Base-by-base conservation (phyloP, 1,140 invertebrate species). In the Telenomus remus region DNA sequence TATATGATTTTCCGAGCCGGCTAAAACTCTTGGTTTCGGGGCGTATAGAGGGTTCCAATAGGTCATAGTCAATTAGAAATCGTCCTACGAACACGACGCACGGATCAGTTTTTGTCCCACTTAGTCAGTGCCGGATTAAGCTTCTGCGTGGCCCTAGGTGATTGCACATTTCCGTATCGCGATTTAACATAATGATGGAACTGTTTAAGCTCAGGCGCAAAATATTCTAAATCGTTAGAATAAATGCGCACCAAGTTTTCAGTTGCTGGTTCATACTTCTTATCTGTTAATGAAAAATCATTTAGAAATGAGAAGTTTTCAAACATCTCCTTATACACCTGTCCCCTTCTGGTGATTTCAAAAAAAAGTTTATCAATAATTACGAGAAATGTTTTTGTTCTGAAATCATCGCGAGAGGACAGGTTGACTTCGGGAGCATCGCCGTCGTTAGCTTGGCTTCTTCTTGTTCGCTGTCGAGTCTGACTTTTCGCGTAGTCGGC, bases 381-480 rank as follows among this genome's bases (percentile, higher is more conserved):
- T 44, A 12, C 3, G 12, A 56, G 39, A 13, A 56, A 46, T 33
- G 42, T 19, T 46, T 46, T 46, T 9, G 46, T 46, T 46, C 54
- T 10, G 35, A 56, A 56, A 46, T 56, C 12, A 12, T 56, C 42
- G n/a, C 53, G 37, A 47, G 44, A 6, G 5, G 37, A 43, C 19
- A 43, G 44, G 27, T 55, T 44, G n/a, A n/a, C n/a, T n/a, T n/a
- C n/a, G n/a, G n/a, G n/a, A n/a, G n/a, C n/a, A n/a, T n/a, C n/a
- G 8, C 39, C 39, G 33, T 55, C 39, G 35, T 55, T 55, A 0
- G 39, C 10, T 55, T 55, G 53, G 9, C 35, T 55, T 9, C 14
- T 57, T 37, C 43, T 57, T 57, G 0, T 15, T 27, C 27, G 13
- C 1, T 13, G 19, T 57, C 55, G 44, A 10, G 12, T 47, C 37